A percentile compares a stretch with the other conserved stretches of the same genome.
phyloP scores from a whole-genome alignment of 2,797 vertebrate genomes.

The Hyperoplus immaculatus region DNA sequence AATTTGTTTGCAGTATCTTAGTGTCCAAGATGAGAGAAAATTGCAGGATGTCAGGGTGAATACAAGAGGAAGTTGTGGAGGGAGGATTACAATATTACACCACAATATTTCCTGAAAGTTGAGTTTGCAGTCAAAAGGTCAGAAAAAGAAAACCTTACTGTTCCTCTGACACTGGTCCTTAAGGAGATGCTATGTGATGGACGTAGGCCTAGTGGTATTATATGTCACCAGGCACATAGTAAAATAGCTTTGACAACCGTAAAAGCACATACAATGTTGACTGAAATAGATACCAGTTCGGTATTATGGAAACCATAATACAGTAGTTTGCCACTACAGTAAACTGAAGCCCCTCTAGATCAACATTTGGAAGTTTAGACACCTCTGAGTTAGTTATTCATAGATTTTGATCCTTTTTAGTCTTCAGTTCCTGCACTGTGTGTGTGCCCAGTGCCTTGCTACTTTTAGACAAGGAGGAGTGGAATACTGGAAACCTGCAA shows the following conservation, averaged over 20 bases:
- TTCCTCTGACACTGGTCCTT: background rate
- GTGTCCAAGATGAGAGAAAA: background rate
- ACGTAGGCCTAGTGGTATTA: too few relatives aligned
- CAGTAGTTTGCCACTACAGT: too few relatives aligned
- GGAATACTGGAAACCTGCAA: slow-evolving; percentile 7
- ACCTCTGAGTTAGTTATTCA: background rate
- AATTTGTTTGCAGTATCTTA: background rate
- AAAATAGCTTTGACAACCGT: background rate
- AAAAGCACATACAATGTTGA: background rate
- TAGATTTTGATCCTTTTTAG: background rate
- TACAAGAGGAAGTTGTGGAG: background rate
- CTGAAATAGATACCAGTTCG: background rate
- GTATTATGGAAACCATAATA: background rate
- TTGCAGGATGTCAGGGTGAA: background rate
- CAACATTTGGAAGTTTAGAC: background rate
- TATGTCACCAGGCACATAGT: background rate
- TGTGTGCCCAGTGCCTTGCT: background rate
- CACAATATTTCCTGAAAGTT: background rate
- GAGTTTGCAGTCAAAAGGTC: background rate
- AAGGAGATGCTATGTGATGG: background rate
- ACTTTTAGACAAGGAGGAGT: background rate
- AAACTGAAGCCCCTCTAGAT: too few relatives aligned
- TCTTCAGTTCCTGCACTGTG: slow-evolving; percentile 3
- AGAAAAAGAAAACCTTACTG: background rate
- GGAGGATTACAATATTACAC: background rate